Evolutionary conservation across 2,113 vertebrate genomes (phyloP).

Genomic region (Chaenogobius annularis): DNA sequence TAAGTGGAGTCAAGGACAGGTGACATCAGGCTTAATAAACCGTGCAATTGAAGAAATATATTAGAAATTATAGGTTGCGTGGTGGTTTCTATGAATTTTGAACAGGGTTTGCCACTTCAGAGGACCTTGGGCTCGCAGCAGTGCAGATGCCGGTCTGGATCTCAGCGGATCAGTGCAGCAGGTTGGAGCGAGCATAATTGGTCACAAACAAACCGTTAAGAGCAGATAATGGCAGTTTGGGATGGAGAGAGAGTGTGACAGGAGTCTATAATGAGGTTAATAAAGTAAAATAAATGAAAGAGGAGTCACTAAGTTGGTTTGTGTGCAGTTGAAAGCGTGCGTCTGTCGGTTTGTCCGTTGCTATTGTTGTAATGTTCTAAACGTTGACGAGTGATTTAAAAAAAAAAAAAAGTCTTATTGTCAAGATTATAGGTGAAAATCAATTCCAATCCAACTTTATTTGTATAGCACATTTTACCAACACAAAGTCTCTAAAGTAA

Average conservation of each 20-base stretch:
- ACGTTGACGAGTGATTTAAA: no score
- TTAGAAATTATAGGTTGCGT: not conserved
- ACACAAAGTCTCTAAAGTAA: no score
- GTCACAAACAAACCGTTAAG: not conserved
- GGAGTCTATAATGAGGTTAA: conserved; percentile 35
- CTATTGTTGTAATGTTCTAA: no score
- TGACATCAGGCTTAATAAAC: conserved; percentile 1
- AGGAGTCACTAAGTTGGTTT: not conserved
- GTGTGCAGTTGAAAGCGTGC: not conserved
- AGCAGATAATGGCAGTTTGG: conserved; percentile 10
- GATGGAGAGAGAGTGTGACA: conserved; percentile 23
- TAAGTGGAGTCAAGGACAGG: conserved; percentile 3
- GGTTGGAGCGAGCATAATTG: not conserved
- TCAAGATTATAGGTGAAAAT: no score
- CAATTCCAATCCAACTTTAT: no score
- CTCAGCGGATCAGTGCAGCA: not conserved
- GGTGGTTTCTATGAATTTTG: not conserved
- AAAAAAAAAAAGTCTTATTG: no score
- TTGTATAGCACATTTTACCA: no score
- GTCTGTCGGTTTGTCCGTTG: no score
- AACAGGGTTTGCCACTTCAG: not conserved
- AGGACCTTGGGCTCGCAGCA: not conserved
- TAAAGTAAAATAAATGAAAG: conserved; percentile 42
- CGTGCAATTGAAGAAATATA: conserved; percentile 2
- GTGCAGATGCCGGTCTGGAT: not conserved